Evolutionary conservation across 2,797 vertebrate species (phyloP).

Genomic region (Eremophila alpestris): DNA sequence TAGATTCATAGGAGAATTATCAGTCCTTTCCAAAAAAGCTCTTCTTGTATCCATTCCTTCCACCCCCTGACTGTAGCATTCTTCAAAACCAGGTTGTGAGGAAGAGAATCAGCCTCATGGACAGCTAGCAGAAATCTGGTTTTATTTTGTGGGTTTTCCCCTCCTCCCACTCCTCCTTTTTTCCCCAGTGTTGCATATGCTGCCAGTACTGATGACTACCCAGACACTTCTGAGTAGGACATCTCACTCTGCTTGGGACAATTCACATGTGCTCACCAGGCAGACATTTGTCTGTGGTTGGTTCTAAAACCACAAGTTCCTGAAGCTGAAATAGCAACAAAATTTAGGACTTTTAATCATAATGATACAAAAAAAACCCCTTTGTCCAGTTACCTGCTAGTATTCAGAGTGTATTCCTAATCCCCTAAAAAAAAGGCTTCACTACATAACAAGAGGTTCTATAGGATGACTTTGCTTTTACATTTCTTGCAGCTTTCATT

Average conservation of each 20-base stretch:
- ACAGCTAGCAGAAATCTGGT: slow-evolving; percentile 52
- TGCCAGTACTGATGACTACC: slow-evolving; percentile 62
- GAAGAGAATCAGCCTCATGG: slow-evolving; percentile 17
- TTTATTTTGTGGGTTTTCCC: slow-evolving; percentile 62
- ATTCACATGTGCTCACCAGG: slow-evolving; percentile 68
- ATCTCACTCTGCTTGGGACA: slow-evolving; percentile 65
- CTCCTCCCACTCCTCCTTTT: slow-evolving; percentile 17
- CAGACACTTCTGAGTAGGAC: slow-evolving; percentile 68
- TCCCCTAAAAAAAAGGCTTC: neutral
- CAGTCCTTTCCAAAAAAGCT: neutral
- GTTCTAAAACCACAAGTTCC: slow-evolving; percentile 54
- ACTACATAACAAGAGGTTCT: neutral
- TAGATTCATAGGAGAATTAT: neutral
- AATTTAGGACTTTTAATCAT: slow-evolving; percentile 9
- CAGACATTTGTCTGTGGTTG: slow-evolving; percentile 64
- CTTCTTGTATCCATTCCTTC: neutral
- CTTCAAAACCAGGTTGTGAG: slow-evolving; percentile 47
- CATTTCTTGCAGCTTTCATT: neutral
- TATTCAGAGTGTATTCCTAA: neutral
- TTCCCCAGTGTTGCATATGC: slow-evolving; percentile 4
- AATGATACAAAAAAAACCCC: neutral
- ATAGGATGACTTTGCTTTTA: neutral
- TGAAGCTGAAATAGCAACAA: slow-evolving; percentile 47
- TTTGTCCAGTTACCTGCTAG: slow-evolving; percentile 36
- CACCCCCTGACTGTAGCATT: neutral